These are phyloP conservation scores for Dinomys branickii DNA, from an alignment of 2,113 vertebrate genomes.

Conservation along the genomic window DNA sequence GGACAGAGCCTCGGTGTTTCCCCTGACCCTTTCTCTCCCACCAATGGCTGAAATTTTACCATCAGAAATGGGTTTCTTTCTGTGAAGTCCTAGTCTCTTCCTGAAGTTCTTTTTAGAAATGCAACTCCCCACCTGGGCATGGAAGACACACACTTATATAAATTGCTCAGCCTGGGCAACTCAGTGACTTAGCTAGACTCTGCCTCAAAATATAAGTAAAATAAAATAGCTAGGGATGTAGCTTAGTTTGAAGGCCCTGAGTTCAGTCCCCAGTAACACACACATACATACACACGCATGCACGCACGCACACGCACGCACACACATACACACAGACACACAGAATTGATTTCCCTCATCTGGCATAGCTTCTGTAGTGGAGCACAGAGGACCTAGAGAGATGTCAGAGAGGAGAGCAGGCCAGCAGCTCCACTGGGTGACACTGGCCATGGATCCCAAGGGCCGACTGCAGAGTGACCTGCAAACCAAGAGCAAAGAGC, in stretches of 20 bases:
- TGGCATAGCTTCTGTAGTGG: neutral
- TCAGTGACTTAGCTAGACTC: neutral
- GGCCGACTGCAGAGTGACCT: accelerated
- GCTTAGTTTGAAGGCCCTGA: neutral
- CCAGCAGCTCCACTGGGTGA: neutral
- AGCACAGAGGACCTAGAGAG: neutral
- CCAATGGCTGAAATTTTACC: neutral
- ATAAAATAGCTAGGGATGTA: neutral
- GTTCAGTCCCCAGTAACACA: neutral
- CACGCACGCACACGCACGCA: neutral
- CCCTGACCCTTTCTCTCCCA: neutral
- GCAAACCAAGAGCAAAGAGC: neutral
- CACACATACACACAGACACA: neutral
- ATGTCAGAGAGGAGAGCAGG: neutral
- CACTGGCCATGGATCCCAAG: neutral
- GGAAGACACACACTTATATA: neutral
- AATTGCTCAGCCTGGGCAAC: neutral
- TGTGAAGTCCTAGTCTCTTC: neutral
- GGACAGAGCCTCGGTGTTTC: neutral
- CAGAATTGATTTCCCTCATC: neutral
- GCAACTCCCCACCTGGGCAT: neutral
- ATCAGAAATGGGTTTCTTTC: neutral
- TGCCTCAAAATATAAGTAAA: neutral
- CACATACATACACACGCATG: too few species aligned
- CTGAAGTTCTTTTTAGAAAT: neutral